Evolutionary conservation across 1,140 invertebrate genomes (phyloP).

Genomic region (Epicauta chinensis): DNA sequence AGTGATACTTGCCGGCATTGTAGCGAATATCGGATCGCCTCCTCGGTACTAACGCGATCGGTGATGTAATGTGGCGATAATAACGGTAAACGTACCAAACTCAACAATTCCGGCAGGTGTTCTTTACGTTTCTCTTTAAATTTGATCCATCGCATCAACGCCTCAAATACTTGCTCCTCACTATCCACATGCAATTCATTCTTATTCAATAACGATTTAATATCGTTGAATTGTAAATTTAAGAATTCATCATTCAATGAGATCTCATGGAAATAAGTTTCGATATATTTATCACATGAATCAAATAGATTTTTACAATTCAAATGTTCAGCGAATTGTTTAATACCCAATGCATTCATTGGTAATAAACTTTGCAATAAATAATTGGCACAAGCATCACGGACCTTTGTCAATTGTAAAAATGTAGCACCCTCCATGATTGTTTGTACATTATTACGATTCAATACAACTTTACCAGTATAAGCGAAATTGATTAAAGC

Average conservation of each 20-base stretch:
- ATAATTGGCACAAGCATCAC: slow-evolving; percentile 79
- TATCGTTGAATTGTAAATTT: slow-evolving; percentile 54
- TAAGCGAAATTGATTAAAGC: slow-evolving; percentile 84
- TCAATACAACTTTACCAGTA: slow-evolving; percentile 71
- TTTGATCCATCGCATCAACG: slow-evolving; percentile 77
- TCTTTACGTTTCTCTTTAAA: slow-evolving; percentile 53
- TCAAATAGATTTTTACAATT: slow-evolving; percentile 66
- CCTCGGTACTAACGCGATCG: slow-evolving; percentile 78
- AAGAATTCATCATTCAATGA: slow-evolving; percentile 74
- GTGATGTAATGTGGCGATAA: slow-evolving; percentile 77
- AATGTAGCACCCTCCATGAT: slow-evolving; percentile 85
- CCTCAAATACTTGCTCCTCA: slow-evolving; percentile 75
- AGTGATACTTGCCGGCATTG: slow-evolving; percentile 57
- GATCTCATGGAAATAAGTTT: slow-evolving; percentile 77
- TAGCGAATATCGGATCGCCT: slow-evolving; percentile 67
- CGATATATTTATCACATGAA: slow-evolving; percentile 75
- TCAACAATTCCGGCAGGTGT: slow-evolving; percentile 64
- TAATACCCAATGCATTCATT: slow-evolving; percentile 77
- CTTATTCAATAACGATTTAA: slow-evolving; percentile 65
- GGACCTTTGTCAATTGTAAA: slow-evolving; percentile 72
- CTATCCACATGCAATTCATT: slow-evolving; percentile 73
- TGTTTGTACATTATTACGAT: slow-evolving; percentile 75
- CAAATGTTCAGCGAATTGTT: slow-evolving; percentile 76
- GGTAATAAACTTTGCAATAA: slow-evolving; percentile 72
- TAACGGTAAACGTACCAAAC: slow-evolving; percentile 72